These are phyloP conservation scores for Hecatera dysodea DNA, from an alignment of 2,888 invertebrate genomes.

Conservation along the genomic window DNA sequence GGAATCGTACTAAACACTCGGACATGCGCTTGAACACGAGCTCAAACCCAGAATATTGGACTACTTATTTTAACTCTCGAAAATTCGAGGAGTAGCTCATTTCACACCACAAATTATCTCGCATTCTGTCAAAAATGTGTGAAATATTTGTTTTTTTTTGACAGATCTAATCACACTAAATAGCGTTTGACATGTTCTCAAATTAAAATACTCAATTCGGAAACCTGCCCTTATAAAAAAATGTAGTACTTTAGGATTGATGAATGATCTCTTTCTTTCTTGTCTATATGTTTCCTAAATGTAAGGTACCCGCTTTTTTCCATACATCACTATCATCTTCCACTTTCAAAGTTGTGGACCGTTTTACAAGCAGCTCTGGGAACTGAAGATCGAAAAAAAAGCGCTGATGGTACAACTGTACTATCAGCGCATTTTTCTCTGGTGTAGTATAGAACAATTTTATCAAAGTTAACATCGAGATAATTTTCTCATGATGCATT, in stretches of 20 bases:
- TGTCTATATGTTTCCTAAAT: neutral
- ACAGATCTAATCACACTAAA: too few species aligned
- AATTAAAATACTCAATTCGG: neutral
- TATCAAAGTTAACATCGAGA: neutral
- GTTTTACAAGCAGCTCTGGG: too few species aligned
- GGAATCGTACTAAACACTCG: constrained; percentile 54
- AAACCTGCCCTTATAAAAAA: too few species aligned
- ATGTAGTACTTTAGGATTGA: neutral
- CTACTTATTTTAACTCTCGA: constrained; percentile 10
- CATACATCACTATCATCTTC: neutral
- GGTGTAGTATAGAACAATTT: neutral
- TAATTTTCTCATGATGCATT: constrained; percentile 1
- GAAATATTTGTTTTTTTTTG: too few species aligned
- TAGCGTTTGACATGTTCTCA: neutral
- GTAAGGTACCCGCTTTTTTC: neutral
- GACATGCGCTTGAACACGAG: constrained; percentile 48
- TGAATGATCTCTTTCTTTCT: neutral
- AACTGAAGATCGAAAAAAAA: neutral
- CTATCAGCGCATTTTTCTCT: neutral
- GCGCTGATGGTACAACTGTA: too few species aligned
- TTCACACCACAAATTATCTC: too few species aligned
- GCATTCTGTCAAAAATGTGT: too few species aligned
- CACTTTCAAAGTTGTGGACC: too few species aligned
- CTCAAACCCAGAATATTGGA: constrained; percentile 21
- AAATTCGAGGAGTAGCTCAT: neutral